These are phyloP conservation scores for Druceiella hillmani DNA, from an alignment of 2,888 invertebrate genomes.

Conservation along the genomic window DNA sequence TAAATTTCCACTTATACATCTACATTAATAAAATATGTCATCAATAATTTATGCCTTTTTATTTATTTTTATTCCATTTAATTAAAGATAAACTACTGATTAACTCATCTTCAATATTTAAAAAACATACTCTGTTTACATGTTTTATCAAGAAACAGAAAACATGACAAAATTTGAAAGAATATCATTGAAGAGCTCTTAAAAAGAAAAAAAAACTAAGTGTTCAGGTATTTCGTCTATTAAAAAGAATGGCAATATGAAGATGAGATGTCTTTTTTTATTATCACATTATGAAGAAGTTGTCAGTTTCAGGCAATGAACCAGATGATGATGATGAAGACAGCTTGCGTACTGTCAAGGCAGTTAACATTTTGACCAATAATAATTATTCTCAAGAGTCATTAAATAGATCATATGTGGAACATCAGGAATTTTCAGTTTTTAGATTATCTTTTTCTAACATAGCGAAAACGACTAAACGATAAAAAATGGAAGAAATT, in stretches of 20 bases:
- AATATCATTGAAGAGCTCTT: conserved; percentile 5
- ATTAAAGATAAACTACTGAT: conserved; percentile 7
- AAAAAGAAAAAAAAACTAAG: conserved; percentile 10
- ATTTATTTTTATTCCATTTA: conserved; percentile 8
- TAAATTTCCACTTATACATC: conserved; percentile 9
- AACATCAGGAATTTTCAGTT: conserved; percentile 10
- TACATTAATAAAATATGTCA: too few species aligned
- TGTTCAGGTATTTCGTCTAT: conserved; percentile 8
- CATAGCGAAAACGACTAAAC: conserved; percentile 10
- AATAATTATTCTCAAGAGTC: conserved; percentile 8
- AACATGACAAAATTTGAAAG: conserved; percentile 8
- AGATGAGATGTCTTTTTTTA: conserved; percentile 11
- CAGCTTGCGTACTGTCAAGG: conserved; percentile 6
- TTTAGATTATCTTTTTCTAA: conserved; percentile 9
- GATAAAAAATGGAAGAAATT: conserved; percentile 11
- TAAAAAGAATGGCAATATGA: conserved; percentile 11
- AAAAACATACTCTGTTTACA: too few species aligned
- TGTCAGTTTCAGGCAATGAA: conserved; percentile 6
- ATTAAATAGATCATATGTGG: conserved; percentile 9
- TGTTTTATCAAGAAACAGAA: too few species aligned
- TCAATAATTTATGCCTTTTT: too few species aligned
- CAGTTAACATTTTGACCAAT: conserved; percentile 6
- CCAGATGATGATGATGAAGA: too few species aligned
- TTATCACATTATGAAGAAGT: conserved; percentile 13
- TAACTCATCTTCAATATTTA: too few species aligned